Percentiles rank a stretch among this genome's conserved stretches.
Conservation (phyloP, 1,140 invertebrate genomes). For the Eriosoma lanigerum region DNA sequence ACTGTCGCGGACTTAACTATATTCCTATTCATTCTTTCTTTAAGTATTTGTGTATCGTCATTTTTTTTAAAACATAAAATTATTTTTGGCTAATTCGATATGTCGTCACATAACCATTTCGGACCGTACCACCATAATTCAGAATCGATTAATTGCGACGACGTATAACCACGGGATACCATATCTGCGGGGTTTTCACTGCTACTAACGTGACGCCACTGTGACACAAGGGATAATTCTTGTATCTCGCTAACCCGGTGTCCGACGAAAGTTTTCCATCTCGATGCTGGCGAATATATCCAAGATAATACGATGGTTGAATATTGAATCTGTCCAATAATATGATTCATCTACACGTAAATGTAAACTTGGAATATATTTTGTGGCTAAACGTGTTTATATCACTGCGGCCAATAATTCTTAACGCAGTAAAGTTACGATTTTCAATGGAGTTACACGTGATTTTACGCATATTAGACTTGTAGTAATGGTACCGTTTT, state of each 20-base stretch:
- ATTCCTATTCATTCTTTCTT: background rate
- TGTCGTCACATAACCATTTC: background rate
- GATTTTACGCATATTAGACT: slow-evolving; percentile 56
- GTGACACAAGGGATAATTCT: too few relatives aligned
- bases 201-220: slow-evolving; percentile 55
- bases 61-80: background rate
- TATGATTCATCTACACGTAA: background rate
- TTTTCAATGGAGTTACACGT: slow-evolving; percentile 57
- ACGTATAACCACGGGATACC: slow-evolving; percentile 54
- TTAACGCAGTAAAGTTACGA: slow-evolving; percentile 57
- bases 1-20: background rate
- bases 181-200: slow-evolving; percentile 56
- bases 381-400: slow-evolving; percentile 53
- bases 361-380: background rate
- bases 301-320: slow-evolving; percentile 53
- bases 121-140: slow-evolving; percentile 21
- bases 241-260: too few relatives aligned
- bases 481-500: slow-evolving; percentile 23
- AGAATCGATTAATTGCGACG: background rate
- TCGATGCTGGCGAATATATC: slow-evolving; percentile 49
- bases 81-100: background rate
- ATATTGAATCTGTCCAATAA: slow-evolving; percentile 53
- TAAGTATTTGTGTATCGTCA: too few relatives aligned
- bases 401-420: slow-evolving; percentile 58
- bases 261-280: slow-evolving; percentile 55